These are phyloP conservation scores for Achlya flavicornis DNA, from an alignment of 2,888 invertebrate species.

Conservation along the genomic window DNA sequence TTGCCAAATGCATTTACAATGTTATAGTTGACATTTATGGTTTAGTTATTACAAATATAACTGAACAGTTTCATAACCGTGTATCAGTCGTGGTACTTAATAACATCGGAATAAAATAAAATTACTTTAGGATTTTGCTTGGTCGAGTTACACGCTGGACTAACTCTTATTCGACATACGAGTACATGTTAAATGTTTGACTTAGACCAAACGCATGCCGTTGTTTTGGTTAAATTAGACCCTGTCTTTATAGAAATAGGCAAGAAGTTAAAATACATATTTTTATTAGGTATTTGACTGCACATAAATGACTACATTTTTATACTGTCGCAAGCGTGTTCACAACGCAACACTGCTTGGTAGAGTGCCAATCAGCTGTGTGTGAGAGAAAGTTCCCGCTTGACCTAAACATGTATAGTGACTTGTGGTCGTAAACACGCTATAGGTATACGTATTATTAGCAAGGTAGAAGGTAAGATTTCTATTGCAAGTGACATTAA, in stretches of 20 bases:
- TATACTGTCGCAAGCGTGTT: background rate
- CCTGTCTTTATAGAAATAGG: too few species aligned
- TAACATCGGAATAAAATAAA: background rate
- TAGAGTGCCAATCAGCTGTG: conserved; percentile 25
- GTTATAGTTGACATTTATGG: conserved; percentile 1
- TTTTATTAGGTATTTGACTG: too few species aligned
- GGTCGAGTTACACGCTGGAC: background rate
- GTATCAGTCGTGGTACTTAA: background rate
- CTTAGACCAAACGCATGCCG: too few species aligned
- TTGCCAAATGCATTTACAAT: background rate
- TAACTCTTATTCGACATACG: too few species aligned
- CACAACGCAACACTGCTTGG: background rate
- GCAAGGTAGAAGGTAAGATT: conserved; percentile 7
- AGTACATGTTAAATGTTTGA: too few species aligned
- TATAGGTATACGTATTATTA: conserved; percentile 10
- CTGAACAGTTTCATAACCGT: background rate
- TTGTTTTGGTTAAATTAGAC: too few species aligned
- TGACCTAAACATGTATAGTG: conserved; percentile 14
- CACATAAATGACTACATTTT: too few species aligned
- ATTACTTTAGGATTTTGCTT: background rate
- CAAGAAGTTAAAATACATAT: too few species aligned
- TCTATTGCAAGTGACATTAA: conserved; percentile 4
- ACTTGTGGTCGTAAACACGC: conserved; percentile 5
- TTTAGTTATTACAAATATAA: background rate
- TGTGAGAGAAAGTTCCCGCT: conserved; percentile 30